These are phyloP conservation scores for Tigriopus japonicus DNA, from an alignment of 1,140 invertebrate species.

Conservation along the genomic window DNA sequence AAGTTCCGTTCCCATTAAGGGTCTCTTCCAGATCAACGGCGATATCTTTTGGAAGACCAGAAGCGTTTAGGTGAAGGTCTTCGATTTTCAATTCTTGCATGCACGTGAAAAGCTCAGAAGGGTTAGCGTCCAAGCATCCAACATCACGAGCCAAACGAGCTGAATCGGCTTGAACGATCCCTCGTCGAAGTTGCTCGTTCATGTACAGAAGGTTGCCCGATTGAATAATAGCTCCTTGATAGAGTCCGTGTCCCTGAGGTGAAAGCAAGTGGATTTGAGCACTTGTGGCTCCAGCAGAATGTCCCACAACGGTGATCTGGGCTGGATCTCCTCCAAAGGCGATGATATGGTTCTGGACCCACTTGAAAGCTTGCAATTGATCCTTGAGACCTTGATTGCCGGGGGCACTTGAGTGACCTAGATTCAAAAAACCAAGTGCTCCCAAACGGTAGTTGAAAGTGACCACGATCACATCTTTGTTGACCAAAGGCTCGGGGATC, in stretches of 20 bases:
- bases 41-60: not conserved
- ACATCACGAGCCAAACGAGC: too few relatives aligned
- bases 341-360: slow-evolving; percentile 37
- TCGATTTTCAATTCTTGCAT: not conserved
- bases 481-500: slow-evolving; percentile 9
- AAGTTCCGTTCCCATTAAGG: not conserved
- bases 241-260: slow-evolving; percentile 24
- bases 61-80: not conserved
- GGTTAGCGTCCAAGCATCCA: not conserved
- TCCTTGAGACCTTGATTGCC: not conserved
- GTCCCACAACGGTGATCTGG: slow-evolving; percentile 39
- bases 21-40: not conserved
- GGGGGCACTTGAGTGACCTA: not conserved
- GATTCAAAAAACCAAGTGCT: slow-evolving; percentile 3
- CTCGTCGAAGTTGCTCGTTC: not conserved
- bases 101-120: too few relatives aligned
- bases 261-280: slow-evolving; percentile 32
- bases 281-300: slow-evolving; percentile 35
- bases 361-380: slow-evolving; percentile 28
- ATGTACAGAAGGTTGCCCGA: slow-evolving; percentile 11
- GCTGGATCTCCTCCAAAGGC: slow-evolving; percentile 37
- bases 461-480: slow-evolving; percentile 16
- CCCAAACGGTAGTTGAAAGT: slow-evolving; percentile 17
- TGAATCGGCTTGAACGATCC: too few relatives aligned
- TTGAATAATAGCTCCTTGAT: slow-evolving; percentile 18